Base-by-base conservation (phyloP, 1,140 invertebrate species). In the Drosophila pectinifera region DNA sequence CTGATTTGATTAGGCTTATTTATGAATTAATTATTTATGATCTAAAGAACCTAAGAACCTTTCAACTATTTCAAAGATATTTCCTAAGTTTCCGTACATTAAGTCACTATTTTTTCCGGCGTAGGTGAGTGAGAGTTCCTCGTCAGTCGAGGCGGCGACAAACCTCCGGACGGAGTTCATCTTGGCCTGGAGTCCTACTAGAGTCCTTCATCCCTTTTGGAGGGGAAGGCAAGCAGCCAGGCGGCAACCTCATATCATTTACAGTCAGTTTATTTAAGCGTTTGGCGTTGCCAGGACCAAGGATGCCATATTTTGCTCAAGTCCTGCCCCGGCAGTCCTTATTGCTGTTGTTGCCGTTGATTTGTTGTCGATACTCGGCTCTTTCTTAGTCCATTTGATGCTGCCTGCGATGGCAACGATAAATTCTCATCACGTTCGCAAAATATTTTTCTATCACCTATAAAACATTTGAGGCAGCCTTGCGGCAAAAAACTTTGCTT, bases 371-470 rank as follows among this genome's bases (percentile, higher is more conserved):
- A 67, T 79, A 70, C 73, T 49, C 65, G 34, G 42, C 34, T 56
- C 26, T 73, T 83, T 45, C 43, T 65, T 55, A 81, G 77, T 78
- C 78, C 58, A 69, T 85, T 88, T 72, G 73, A 72, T 73, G 80
- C 57, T 63, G 78, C 49, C 62, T 63, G 69, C 78, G 58, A 75
- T 72, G 67, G 68, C 83, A 42, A 63, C 74, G 61, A 86, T 86
- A 86, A 86, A 86, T 86, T 86, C 83, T 75, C 82, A 86, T 86
- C 82, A 86, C 82, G 82, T 88, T 88, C 85, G 74, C 74, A 88
- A 89, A 86, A 86, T 86, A 86, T 86, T 86, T 88, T 86, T 89
- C 83, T 82, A 86, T 86, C 82, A 86, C 82, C 82, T 86, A 86
- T 86, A 86, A 86, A 89, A 86, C 82, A 86, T 88, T 88, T 86